Evolutionary conservation across 2,888 invertebrate genomes (phyloP), one percentile per base, ranked within the genome.

Genomic region (Leucoptera coffeella): DNA sequence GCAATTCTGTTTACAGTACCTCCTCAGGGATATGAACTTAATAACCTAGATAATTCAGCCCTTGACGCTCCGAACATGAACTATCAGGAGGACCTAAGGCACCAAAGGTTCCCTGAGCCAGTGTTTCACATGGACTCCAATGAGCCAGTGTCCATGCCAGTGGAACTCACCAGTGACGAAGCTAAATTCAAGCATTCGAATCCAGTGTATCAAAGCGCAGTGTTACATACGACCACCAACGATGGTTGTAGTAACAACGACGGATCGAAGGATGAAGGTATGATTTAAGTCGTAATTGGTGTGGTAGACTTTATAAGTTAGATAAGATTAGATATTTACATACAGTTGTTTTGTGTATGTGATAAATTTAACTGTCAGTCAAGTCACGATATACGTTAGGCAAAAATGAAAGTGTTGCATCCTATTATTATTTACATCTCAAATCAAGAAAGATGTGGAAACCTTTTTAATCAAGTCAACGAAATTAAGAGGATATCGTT

Each of bases 191-290:
- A 80, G 41, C 78, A 85, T 46, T 75, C 81, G 29, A 84, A 79
- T 42, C 85, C 85, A 1, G 74, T 78, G 19, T 85, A 86, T 46
- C 85, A 85, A 43, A 83, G 84, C 33, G 85, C 84, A 9, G 80
- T 84, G 43, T 73, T 83, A 3, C 75, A 72, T 32, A 67, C 69
- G 26, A 53, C 38, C 3, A 74, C 76, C 29, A 54, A 44, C 28
- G 64, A 60, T 25, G 7, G n/a, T 5, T 12, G 4, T n/a, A 28
- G 43, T 8, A 41, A 51, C 8, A 47, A 51, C 10, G 64, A 67
- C 32, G 51, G 47, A 23, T 47, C 51, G 35, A 72, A 62, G 37
- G 71, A 71, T 36, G 71, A 71, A 31, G 60, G 71, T 71, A 37
- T 17, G 77, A 6, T 79, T 78, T 50, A 79, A 80, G 46, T n/a